Percentiles rank a stretch among this genome's conserved stretches.
These are phyloP conservation scores for Empidonax alnorum DNA, from an alignment of 2,113 vertebrate species.

Conservation along the genomic window DNA sequence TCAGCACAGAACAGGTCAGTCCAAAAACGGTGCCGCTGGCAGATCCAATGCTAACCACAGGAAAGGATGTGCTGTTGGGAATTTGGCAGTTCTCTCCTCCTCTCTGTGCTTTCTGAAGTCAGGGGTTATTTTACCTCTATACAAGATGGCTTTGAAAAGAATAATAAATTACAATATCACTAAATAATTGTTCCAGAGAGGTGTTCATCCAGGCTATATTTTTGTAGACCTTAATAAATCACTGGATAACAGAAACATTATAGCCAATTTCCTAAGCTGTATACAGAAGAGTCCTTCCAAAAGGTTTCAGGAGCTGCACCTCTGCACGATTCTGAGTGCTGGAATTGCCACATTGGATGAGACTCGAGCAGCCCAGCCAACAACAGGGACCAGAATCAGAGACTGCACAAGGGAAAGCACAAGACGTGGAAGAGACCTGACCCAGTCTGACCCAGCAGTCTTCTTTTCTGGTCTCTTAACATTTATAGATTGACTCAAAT, in stretches of 20 bases:
- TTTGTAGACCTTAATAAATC: slow-evolving; percentile 62
- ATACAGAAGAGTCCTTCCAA: slow-evolving; percentile 30
- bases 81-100: slow-evolving; percentile 49
- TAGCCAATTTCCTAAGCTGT: slow-evolving; percentile 18
- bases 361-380: slow-evolving; percentile 15
- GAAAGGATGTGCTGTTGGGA: slow-evolving; percentile 68
- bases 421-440: neutral
- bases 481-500: neutral
- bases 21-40: slow-evolving; percentile 48
- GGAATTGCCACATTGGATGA: slow-evolving; percentile 28
- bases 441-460: neutral
- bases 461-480: neutral
- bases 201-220: slow-evolving; percentile 61
- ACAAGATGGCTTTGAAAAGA: slow-evolving; percentile 57
- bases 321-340: neutral
- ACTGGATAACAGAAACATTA: slow-evolving; percentile 60
- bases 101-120: slow-evolving; percentile 50
- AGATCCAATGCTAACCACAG: slow-evolving; percentile 57
- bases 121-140: slow-evolving; percentile 65
- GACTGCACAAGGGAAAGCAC: neutral
- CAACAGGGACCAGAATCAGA: neutral
- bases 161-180: slow-evolving; percentile 67
- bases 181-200: slow-evolving; percentile 66
- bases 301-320: slow-evolving; percentile 37
- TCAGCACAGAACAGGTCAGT: slow-evolving; percentile 34